Evolutionary conservation across 2,888 invertebrate species (phyloP).

Genomic region (Leptopilina myrica): DNA sequence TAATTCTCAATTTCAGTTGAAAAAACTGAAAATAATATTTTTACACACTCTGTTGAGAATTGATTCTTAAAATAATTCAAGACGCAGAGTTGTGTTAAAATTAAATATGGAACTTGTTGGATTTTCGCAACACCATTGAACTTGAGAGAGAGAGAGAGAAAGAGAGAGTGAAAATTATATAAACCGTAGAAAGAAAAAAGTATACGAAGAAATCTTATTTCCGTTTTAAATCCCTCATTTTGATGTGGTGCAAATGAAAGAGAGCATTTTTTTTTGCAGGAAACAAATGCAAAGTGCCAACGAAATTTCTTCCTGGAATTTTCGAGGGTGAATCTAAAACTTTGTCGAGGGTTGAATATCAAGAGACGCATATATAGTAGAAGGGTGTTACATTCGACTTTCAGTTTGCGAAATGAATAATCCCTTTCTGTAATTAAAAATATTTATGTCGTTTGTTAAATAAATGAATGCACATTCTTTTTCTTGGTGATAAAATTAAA

Average conservation of each 20-base stretch:
- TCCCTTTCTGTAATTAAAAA: background rate
- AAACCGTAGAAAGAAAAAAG: constrained; percentile 6
- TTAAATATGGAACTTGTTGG: background rate
- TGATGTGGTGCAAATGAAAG: background rate
- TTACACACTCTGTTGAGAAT: background rate
- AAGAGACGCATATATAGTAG: background rate
- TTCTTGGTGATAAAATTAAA: no score
- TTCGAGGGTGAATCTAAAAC: constrained; percentile 34
- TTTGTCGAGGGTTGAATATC: constrained; percentile 24
- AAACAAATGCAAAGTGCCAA: constrained; percentile 34
- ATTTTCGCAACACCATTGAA: background rate
- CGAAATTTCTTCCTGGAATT: constrained; percentile 14
- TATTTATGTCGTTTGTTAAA: background rate
- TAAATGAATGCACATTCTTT: no score
- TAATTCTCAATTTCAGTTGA: background rate
- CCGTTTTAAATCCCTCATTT: constrained; percentile 12
- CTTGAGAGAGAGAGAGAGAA: background rate
- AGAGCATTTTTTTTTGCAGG: background rate
- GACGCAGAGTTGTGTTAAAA: background rate
- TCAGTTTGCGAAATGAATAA: constrained; percentile 25
- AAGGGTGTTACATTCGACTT: constrained; percentile 27
- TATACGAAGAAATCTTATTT: constrained; percentile 8
- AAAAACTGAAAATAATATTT: constrained; percentile 11
- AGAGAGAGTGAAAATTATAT: background rate
- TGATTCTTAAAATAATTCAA: constrained; percentile 21